Conservation (phyloP, 2,113 vertebrate genomes). For the Zonotrichia leucophrys region DNA sequence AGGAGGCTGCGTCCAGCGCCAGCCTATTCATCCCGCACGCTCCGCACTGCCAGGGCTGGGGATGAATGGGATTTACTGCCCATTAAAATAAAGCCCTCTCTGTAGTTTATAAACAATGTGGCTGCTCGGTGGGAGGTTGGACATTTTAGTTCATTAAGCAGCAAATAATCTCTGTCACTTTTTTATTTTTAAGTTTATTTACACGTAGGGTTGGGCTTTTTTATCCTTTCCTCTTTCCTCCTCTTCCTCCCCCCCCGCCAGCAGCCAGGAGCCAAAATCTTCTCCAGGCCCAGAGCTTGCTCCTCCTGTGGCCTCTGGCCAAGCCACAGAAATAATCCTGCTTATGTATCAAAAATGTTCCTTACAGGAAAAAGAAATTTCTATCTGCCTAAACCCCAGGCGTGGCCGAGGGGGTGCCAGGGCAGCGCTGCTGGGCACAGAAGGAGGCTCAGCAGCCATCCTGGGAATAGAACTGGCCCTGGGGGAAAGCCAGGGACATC, state of each 20-base stretch:
- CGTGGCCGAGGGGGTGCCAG: accelerated
- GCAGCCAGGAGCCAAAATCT: neutral
- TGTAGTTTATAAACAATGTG: constrained; percentile 48
- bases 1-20: neutral
- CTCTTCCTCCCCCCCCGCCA: neutral
- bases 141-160: constrained; percentile 47
- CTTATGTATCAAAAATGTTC: neutral
- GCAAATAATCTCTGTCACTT: constrained; percentile 44
- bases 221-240: neutral
- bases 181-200: constrained; percentile 49
- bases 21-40: neutral
- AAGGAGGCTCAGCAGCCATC: neutral
- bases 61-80: constrained; percentile 63
- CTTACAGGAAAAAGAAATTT: neutral
- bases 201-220: neutral
- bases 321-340: neutral
- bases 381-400: neutral
- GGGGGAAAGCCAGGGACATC: neutral
- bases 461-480: neutral
- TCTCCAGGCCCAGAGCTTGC: neutral
- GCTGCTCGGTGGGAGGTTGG: constrained; percentile 24
- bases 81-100: constrained; percentile 51
- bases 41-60: neutral
- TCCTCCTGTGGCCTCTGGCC: neutral
- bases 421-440: neutral